Conservation (phyloP, 1,140 invertebrate genomes). For the Oncopodura yosiiana region DNA sequence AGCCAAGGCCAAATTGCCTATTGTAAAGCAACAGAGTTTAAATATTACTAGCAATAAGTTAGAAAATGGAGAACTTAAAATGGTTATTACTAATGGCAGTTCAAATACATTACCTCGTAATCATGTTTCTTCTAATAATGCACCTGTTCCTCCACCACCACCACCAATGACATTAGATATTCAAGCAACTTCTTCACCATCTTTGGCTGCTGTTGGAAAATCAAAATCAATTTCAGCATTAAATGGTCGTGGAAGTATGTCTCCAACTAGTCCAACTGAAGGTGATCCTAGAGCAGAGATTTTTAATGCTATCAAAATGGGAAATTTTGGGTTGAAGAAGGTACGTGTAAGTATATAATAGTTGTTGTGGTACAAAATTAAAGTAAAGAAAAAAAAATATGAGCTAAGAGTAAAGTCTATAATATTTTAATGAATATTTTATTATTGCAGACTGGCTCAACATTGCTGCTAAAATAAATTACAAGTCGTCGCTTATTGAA, state of each 20-base stretch:
- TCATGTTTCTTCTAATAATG: background rate
- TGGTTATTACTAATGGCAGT: background rate
- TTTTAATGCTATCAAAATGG: conserved; percentile 31
- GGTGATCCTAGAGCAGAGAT: conserved; percentile 24
- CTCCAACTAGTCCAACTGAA: conserved; percentile 19
- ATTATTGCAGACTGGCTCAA: conserved; percentile 30
- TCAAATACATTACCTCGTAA: no score
- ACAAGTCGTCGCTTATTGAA: no score
- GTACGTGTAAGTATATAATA: conserved; percentile 21
- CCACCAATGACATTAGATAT: conserved; percentile 11
- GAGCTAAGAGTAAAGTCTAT: background rate
- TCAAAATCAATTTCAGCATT: background rate
- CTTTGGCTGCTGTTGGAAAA: background rate
- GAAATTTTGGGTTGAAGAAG: conserved; percentile 33
- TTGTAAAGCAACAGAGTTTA: background rate
- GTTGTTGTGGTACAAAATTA: background rate
- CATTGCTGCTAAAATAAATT: conserved; percentile 24
- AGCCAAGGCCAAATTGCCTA: background rate
- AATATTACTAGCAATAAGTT: background rate
- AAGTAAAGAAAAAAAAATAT: conserved; percentile 1
- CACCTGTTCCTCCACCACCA: conserved; percentile 21
- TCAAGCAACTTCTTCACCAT: background rate
- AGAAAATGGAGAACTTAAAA: background rate
- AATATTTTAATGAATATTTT: conserved; percentile 7
- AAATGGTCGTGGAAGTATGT: background rate